phyloP scores from a whole-genome alignment of 2,113 vertebrate genomes.

The Cromileptes altivelis region DNA sequence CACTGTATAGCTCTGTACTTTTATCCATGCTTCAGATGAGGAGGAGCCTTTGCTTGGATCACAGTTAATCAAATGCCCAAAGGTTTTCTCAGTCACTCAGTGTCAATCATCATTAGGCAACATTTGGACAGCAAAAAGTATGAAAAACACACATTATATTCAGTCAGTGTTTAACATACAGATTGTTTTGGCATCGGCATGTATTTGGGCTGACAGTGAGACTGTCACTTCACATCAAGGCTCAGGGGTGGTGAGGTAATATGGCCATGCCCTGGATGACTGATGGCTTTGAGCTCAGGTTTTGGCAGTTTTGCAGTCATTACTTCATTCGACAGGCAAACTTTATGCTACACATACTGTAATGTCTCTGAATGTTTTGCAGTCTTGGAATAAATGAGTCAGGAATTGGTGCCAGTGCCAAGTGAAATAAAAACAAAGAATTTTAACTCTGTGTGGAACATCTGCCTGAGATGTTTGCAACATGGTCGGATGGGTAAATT shows the following conservation, averaged over 20 bases:
- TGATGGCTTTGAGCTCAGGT: constrained; percentile 48
- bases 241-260: constrained; percentile 60
- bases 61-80: background rate
- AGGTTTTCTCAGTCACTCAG: background rate
- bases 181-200: constrained; percentile 15
- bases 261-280: constrained; percentile 46
- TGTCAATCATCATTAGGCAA: background rate
- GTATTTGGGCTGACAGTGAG: constrained; percentile 15
- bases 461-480: constrained; percentile 21
- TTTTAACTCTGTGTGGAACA: background rate
- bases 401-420: constrained; percentile 6
- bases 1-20: background rate
- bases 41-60: background rate
- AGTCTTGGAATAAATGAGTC: constrained; percentile 40
- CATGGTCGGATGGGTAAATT: background rate
- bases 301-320: constrained; percentile 48
- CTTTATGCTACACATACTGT: constrained; percentile 16
- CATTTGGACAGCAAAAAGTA: background rate
- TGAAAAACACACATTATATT: background rate
- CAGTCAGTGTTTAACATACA: constrained; percentile 2
- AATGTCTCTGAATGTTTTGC: constrained; percentile 33
- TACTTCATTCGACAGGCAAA: constrained; percentile 43
- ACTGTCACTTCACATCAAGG: constrained; percentile 27
- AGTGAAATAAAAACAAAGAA: constrained; percentile 43
- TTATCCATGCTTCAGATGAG: constrained; percentile 1